Conservation (phyloP, 2,888 invertebrate species). For the Gandaritis pyraliata region DNA sequence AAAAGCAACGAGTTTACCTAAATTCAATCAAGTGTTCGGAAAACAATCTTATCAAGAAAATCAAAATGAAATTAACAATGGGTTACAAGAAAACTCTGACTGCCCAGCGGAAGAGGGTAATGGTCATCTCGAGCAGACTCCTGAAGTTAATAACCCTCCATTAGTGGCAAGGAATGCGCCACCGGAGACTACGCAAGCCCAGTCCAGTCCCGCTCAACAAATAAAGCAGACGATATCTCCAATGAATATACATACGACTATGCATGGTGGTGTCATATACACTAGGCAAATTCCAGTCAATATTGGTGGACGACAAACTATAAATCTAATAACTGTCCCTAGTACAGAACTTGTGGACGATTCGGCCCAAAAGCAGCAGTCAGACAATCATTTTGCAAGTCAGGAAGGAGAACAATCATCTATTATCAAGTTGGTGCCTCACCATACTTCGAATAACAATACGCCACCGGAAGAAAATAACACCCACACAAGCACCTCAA, state of each 20-base stretch:
- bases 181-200: constrained; percentile 63
- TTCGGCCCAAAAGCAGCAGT: constrained; percentile 67
- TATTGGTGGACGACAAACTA: constrained; percentile 82
- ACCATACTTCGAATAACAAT: constrained; percentile 61
- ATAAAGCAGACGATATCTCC: constrained; percentile 81
- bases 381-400: constrained; percentile 55
- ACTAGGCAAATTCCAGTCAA: constrained; percentile 89
- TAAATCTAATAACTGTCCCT: constrained; percentile 83
- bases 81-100: constrained; percentile 55
- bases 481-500: constrained; percentile 53
- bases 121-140: constrained; percentile 69
- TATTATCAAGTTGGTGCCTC: constrained; percentile 76
- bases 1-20: constrained; percentile 85
- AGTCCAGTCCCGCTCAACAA: constrained; percentile 71
- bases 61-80: constrained; percentile 56
- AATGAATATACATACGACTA: constrained; percentile 83
- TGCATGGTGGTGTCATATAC: constrained; percentile 89
- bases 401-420: constrained; percentile 70
- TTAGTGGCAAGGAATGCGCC: constrained; percentile 68
- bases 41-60: constrained; percentile 87
- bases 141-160: constrained; percentile 70
- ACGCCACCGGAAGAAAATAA: constrained; percentile 60
- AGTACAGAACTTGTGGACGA: constrained; percentile 77
- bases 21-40: constrained; percentile 92
- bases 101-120: constrained; percentile 63